phyloP scores from a whole-genome alignment of 37 sponge, comb jelly and placozoan genomes.

The Agelas oroides region DNA sequence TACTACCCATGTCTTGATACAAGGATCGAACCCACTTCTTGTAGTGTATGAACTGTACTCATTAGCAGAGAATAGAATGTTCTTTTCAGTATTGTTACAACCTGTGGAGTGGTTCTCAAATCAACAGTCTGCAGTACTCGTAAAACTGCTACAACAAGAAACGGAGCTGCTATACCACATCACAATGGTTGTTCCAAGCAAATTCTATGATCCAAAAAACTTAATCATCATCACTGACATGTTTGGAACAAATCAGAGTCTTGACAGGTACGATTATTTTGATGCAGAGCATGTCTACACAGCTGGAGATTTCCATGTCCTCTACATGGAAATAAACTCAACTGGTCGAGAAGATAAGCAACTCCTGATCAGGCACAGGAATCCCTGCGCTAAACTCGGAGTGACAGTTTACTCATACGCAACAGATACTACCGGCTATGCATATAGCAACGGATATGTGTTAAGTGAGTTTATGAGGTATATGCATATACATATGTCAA shows the following conservation, averaged over 20 bases:
- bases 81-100: conserved; percentile 19
- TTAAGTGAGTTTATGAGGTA: neutral
- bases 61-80: too few relatives aligned
- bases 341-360: neutral
- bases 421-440: conserved; percentile 2
- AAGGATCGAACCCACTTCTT: conserved; percentile 1
- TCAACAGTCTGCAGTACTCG: neutral
- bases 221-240: neutral
- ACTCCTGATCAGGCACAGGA: neutral
- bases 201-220: neutral
- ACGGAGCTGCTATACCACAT: neutral
- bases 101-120: conserved; percentile 31
- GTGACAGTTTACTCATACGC: neutral
- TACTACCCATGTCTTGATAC: neutral
- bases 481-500: too few relatives aligned
- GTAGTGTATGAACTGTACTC: neutral
- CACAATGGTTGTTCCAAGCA: neutral
- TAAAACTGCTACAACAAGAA: neutral
- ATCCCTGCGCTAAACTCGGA: neutral
- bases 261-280: neutral
- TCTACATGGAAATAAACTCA: neutral
- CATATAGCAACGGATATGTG: neutral
- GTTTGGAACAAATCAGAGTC: neutral
- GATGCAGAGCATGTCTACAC: neutral
- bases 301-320: neutral